Evolutionary conservation across 2,113 vertebrate species (phyloP).

Genomic region (Xiphias gladius): DNA sequence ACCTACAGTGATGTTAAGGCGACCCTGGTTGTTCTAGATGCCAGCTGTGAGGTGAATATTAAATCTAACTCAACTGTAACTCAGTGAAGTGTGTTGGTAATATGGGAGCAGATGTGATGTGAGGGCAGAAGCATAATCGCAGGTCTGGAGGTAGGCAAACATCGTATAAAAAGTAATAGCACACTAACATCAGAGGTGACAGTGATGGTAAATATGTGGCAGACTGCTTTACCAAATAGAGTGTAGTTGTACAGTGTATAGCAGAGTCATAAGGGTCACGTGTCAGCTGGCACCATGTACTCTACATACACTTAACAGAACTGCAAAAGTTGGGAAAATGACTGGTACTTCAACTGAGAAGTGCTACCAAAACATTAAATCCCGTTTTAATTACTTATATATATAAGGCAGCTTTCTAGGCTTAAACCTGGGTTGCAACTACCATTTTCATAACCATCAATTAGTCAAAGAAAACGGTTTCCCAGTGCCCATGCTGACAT

Average conservation of each 20-base stretch:
- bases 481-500: no score
- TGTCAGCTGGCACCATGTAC: not conserved
- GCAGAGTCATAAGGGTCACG: not conserved
- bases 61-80: conserved; percentile 42
- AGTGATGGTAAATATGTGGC: not conserved
- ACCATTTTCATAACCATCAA: no score
- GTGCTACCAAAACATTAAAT: not conserved
- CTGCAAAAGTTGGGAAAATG: not conserved
- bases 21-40: conserved; percentile 25
- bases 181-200: not conserved
- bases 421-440: no score
- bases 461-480: no score
- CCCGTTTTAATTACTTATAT: no score
- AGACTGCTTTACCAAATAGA: not conserved
- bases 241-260: no score
- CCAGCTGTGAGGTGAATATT: conserved; percentile 56
- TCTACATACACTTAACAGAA: not conserved
- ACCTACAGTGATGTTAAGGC: no score
- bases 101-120: conserved; percentile 47
- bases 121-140: not conserved
- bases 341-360: not conserved
- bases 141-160: conserved; percentile 16
- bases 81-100: conserved; percentile 33
- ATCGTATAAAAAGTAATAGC: conserved; percentile 12
- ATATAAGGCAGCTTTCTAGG: no score